These are phyloP conservation scores for Drosophila azteca DNA, from an alignment of 1,140 invertebrate genomes.

Conservation along the genomic window DNA sequence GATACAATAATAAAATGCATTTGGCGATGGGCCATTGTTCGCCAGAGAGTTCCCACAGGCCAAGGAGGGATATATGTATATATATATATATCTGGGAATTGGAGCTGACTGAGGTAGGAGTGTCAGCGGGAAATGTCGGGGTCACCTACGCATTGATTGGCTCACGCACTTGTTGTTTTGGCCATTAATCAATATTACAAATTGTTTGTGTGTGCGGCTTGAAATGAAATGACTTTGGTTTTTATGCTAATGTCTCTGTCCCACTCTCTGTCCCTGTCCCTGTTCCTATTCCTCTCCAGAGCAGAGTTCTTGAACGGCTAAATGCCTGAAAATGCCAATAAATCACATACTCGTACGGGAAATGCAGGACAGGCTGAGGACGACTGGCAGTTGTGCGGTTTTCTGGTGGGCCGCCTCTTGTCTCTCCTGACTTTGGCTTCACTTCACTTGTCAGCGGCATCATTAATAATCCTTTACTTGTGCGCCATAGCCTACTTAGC, in stretches of 20 bases:
- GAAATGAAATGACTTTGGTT: constrained; percentile 62
- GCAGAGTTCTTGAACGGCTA: constrained; percentile 41
- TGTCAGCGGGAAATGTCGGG: not conserved
- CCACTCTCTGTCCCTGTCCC: too few species aligned
- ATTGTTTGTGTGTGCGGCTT: constrained; percentile 45
- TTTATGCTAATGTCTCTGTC: constrained; percentile 48
- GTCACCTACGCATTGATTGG: constrained; percentile 42
- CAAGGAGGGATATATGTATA: not conserved
- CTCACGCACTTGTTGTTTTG: constrained; percentile 72
- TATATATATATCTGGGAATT: not conserved
- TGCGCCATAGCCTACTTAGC: constrained; percentile 57
- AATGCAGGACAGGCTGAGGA: constrained; percentile 4
- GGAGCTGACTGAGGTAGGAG: not conserved
- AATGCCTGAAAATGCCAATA: constrained; percentile 78
- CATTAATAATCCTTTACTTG: constrained; percentile 80
- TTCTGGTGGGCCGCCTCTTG: not conserved
- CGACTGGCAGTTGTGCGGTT: constrained; percentile 5
- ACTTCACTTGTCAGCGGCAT: constrained; percentile 80
- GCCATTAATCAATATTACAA: constrained; percentile 75
- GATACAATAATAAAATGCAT: constrained; percentile 12
- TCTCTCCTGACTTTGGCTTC: constrained; percentile 16
- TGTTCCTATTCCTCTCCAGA: too few species aligned
- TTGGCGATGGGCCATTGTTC: constrained; percentile 12
- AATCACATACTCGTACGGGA: constrained; percentile 61
- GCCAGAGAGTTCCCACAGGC: constrained; percentile 26